Evolutionary conservation across 1,140 invertebrate genomes (phyloP), one percentile per base, ranked within the genome.

Genomic region (Lineus longissimus): DNA sequence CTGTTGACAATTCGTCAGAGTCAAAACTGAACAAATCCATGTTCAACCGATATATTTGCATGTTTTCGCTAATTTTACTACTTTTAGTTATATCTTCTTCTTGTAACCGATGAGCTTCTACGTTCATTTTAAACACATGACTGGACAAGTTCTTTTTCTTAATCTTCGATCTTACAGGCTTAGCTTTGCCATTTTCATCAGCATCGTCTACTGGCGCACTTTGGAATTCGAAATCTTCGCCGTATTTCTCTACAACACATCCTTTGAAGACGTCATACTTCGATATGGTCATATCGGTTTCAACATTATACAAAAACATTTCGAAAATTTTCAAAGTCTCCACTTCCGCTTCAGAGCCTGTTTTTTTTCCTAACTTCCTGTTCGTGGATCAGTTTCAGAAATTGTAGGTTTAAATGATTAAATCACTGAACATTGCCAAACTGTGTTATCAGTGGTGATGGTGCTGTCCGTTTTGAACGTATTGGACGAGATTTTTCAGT

Each of bases 291-390:
- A 51, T 7, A 51, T 51, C 47, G n/a, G 6, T 51, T 51, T 51
- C 47, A 6, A 51, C 47, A n/a, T 51, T 51, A n/a, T 51, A 51
- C 47, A 51, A 51, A 51, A 51, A 51, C 47, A 51, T 43, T 43
- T 43, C 11, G 19, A 43, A 43, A 43, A 43, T 43, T 43, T 43
- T 43, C 40, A 11, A 43, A 43, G 40, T 43, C 40, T 19, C 40
- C 11, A 43, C 40, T 43, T 43, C 40, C 40, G 40, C 40, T 43
- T 43, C 40, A 43, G 40, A 43, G 40, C 11, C 40, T 11, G 11
- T 13, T 43, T 43, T 43, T 19, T 43, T 13, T 13, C 19, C 40
- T 19, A 43, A 43, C 40, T 43, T 43, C 40, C 40, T 43, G 40
- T 43, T 43, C 40, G 40, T 19, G 19, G 40, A 43, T 19, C 40